Conservation (phyloP, 2,113 vertebrate species). For the Chaetura pelagica region DNA sequence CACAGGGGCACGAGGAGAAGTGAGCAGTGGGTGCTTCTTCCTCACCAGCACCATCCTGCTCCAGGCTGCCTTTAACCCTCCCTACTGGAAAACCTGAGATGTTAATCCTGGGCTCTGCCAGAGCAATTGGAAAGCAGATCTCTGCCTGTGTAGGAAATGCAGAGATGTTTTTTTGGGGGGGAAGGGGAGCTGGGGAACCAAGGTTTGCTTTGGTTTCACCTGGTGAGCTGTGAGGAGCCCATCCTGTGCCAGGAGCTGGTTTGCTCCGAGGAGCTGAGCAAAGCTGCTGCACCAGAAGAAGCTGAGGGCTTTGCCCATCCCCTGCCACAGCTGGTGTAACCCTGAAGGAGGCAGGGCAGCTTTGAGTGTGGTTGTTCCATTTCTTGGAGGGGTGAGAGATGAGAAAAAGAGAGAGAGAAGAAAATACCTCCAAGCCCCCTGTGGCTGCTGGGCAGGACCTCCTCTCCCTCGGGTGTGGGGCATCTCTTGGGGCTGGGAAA, state of each 20-base stretch:
- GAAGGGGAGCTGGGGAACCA: neutral
- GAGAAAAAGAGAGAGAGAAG: neutral
- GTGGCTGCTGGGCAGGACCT: neutral
- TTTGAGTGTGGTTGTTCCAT: neutral
- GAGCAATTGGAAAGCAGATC: neutral
- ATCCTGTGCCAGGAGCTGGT: neutral
- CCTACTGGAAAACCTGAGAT: neutral
- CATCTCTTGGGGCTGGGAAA: neutral
- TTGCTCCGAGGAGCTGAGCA: neutral
- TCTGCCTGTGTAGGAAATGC: neutral
- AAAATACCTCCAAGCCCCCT: neutral
- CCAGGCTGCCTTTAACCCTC: neutral
- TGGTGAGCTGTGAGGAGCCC: neutral
- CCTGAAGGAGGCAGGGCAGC: rapidly evolving
- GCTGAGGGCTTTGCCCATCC: neutral
- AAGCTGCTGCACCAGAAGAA: neutral
- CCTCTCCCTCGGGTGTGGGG: neutral
- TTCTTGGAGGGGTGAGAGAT: neutral
- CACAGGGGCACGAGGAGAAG: neutral
- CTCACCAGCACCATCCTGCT: rapidly evolving
- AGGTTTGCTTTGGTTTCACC: neutral
- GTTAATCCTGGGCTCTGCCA: neutral
- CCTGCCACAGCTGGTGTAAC: rapidly evolving
- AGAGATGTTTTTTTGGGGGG: neutral
- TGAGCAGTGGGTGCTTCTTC: slow-evolving; percentile 1